These are phyloP conservation scores for Biston stratarius DNA, from an alignment of 2,888 invertebrate genomes.

Conservation along the genomic window DNA sequence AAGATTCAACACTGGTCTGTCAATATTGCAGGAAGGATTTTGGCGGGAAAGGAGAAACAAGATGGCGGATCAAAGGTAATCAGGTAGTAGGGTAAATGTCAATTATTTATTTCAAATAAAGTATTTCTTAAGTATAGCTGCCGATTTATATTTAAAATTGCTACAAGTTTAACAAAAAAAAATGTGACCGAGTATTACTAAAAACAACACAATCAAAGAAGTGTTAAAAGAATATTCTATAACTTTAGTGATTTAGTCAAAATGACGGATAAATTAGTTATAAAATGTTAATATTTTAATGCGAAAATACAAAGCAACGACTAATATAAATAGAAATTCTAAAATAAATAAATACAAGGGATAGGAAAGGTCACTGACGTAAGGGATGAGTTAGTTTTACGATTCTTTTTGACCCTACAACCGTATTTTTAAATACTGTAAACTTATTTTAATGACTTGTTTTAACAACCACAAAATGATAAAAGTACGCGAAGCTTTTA, in stretches of 20 bases:
- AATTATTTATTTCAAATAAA: constrained; percentile 83
- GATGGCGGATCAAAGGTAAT: constrained; percentile 40
- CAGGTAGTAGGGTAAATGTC: constrained; percentile 64
- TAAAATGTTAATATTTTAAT: constrained; percentile 66
- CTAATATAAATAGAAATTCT: constrained; percentile 70
- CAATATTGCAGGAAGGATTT: constrained; percentile 78
- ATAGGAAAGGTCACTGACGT: constrained; percentile 69
- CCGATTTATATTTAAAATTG: constrained; percentile 77
- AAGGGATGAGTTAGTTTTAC: constrained; percentile 63
- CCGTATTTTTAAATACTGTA: constrained; percentile 38
- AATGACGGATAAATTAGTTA: constrained; percentile 44
- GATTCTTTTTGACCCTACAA: constrained; percentile 24
- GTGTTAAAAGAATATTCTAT: constrained; percentile 50
- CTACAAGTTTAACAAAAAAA: constrained; percentile 72
- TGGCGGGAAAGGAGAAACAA: constrained; percentile 48
- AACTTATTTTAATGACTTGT: constrained; percentile 33
- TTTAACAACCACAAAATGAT: constrained; percentile 15
- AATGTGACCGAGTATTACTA: constrained; percentile 64
- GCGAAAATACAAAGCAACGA: constrained; percentile 81
- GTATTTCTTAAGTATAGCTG: constrained; percentile 80
- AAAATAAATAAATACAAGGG: constrained; percentile 78
- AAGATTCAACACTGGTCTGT: constrained; percentile 86
- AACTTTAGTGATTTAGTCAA: constrained; percentile 50
- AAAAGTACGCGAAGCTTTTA: constrained; percentile 17
- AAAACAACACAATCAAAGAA: constrained; percentile 70